Conservation (phyloP, 2,888 invertebrate species). For the Carcina quercana region DNA sequence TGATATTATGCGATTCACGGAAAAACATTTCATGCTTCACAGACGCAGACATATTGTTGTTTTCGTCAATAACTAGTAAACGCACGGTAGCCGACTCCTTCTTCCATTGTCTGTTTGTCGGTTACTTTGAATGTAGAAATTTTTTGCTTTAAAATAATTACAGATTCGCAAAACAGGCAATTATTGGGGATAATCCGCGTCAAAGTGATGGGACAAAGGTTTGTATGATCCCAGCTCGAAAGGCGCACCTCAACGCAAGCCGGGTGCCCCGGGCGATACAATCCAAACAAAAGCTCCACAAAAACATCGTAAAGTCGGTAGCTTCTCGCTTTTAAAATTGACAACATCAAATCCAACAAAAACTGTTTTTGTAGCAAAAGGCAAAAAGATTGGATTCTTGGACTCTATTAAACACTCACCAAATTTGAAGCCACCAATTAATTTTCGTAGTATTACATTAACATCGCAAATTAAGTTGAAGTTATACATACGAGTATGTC, state of each 20-base stretch:
- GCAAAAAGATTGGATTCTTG: too few species aligned
- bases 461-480: too few species aligned
- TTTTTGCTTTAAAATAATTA: constrained; percentile 48
- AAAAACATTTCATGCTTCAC: too few species aligned
- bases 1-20: background rate
- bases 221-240: too few species aligned
- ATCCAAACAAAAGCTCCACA: constrained; percentile 60
- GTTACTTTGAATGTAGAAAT: constrained; percentile 32
- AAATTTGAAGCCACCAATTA: too few species aligned
- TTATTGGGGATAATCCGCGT: constrained; percentile 45
- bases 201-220: constrained; percentile 35
- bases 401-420: too few species aligned
- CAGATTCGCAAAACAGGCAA: constrained; percentile 64
- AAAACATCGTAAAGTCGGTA: constrained; percentile 69
- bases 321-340: constrained; percentile 65
- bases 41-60: constrained; percentile 9
- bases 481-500: too few species aligned
- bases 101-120: constrained; percentile 36
- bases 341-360: constrained; percentile 32
- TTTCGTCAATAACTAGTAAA: constrained; percentile 26
- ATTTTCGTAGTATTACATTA: too few species aligned
- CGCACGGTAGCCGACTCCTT: constrained; percentile 18
- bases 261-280: too few species aligned
- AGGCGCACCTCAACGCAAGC: too few species aligned
- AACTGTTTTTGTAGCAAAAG: constrained; percentile 32